Conservation (phyloP, 2,113 vertebrate species). For the Calyptomena viridis region DNA sequence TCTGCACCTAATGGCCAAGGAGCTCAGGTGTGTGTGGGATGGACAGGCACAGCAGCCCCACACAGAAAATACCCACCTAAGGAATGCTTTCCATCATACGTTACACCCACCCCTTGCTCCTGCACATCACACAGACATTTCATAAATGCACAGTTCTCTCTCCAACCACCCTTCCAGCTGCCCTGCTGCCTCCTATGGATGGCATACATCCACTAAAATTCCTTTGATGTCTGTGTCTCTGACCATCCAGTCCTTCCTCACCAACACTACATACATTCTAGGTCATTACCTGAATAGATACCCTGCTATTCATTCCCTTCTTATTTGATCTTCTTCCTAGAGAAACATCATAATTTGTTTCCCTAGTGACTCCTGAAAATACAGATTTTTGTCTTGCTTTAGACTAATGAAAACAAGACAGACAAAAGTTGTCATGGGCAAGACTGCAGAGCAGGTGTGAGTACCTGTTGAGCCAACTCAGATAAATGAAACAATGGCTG, state of each 20-base stretch:
- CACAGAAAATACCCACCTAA: not conserved
- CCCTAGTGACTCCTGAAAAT: not conserved
- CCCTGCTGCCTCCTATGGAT: not conserved
- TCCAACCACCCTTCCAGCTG: not conserved
- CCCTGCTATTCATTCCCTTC: not conserved
- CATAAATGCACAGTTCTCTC: not conserved
- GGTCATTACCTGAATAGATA: not conserved
- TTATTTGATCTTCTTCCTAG: not conserved
- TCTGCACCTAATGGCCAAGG: too few species aligned
- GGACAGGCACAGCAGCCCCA: rapidly evolving
- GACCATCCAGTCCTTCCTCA: not conserved
- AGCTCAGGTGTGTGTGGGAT: not conserved
- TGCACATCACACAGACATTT: not conserved
- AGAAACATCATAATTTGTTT: not conserved
- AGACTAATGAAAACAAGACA: not conserved
- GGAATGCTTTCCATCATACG: not conserved
- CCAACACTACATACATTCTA: rapidly evolving
- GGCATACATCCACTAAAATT: not conserved
- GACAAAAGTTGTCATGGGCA: not conserved
- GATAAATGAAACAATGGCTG: not conserved
- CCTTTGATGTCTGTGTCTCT: not conserved
- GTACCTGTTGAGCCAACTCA: not conserved
- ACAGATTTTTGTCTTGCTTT: not conserved
- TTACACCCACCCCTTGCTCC: not conserved
- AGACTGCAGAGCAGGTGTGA: not conserved